phyloP scores from a whole-genome alignment of 2,888 invertebrate genomes.

The Latheticus oryzae region DNA sequence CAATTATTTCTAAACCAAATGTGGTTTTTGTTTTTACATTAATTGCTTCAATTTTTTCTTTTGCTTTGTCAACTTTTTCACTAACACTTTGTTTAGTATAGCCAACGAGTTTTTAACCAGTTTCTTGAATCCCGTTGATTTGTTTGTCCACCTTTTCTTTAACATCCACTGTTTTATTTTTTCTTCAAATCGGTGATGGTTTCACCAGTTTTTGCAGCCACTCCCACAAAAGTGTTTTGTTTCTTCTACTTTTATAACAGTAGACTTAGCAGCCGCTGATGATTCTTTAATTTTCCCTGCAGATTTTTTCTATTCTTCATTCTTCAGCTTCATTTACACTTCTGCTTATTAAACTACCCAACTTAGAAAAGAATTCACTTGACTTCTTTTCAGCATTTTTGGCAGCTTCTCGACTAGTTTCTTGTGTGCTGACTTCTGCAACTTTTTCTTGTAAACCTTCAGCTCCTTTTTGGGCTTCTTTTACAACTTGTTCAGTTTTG shows the following conservation, averaged over 20 bases:
- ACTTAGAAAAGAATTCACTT: constrained; percentile 43
- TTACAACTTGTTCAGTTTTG: constrained; percentile 15
- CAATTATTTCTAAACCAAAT: too few species aligned
- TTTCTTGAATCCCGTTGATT: too few species aligned
- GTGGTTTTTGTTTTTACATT: too few species aligned
- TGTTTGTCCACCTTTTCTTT: too few species aligned
- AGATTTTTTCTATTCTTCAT: too few species aligned
- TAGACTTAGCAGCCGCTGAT: constrained; percentile 42
- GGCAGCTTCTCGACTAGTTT: constrained; percentile 46
- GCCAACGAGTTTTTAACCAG: too few species aligned
- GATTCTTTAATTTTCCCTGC: constrained; percentile 30
- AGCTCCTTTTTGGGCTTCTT: constrained; percentile 30
- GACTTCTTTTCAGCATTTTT: constrained; percentile 45
- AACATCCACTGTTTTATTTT: too few species aligned
- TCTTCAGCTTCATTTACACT: constrained; percentile 37
- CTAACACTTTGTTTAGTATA: too few species aligned
- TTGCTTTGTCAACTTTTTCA: constrained; percentile 36
- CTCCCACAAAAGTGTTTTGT: too few species aligned
- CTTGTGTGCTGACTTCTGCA: neutral
- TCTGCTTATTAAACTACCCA: constrained; percentile 43
- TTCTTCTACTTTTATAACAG: too few species aligned
- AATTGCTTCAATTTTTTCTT: constrained; percentile 13
- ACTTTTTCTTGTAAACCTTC: constrained; percentile 3
- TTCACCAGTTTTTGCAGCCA: constrained; percentile 14
- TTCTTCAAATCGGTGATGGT: too few species aligned